A percentile compares a stretch with the other conserved stretches of the same genome.
Conservation (phyloP, 1,140 invertebrate genomes). For the Antheraea mylitta region DNA sequence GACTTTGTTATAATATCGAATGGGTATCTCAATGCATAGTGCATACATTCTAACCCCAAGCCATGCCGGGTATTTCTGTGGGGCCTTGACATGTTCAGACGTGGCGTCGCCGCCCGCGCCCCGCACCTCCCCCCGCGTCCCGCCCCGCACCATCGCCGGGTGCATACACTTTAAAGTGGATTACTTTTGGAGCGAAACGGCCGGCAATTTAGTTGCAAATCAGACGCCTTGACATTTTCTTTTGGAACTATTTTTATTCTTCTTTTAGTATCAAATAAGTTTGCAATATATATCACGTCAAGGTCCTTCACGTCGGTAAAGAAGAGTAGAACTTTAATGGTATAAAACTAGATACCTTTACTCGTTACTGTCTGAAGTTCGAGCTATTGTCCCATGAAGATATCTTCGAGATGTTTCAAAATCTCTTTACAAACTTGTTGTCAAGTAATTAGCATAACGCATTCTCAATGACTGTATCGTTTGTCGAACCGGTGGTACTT, state of each 20-base stretch:
- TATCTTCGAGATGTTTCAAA: too few species aligned
- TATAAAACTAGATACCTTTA: neutral
- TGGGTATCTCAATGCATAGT: too few species aligned
- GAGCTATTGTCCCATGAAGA: too few species aligned
- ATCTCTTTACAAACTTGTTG: too few species aligned
- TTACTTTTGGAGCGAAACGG: constrained; percentile 7
- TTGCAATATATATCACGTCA: neutral
- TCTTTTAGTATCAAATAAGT: neutral
- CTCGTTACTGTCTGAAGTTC: neutral
- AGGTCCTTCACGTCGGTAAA: neutral
- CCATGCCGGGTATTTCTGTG: constrained; percentile 15
- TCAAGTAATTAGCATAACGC: too few species aligned
- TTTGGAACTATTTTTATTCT: neutral
- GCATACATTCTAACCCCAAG: neutral
- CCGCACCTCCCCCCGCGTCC: neutral
- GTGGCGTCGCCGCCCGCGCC: constrained; percentile 8
- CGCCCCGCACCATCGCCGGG: neutral
- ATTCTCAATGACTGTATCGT: too few species aligned
- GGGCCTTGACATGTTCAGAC: constrained; percentile 21
- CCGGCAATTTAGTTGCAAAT: constrained; percentile 13
- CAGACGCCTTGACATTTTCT: constrained; percentile 7
- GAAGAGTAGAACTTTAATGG: neutral
- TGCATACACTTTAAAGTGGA: constrained; percentile 12
- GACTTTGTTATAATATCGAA: too few species aligned
- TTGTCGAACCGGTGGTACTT: too few species aligned